phyloP scores from a whole-genome alignment of 2,113 vertebrate species.

The Tyrannus savana region DNA sequence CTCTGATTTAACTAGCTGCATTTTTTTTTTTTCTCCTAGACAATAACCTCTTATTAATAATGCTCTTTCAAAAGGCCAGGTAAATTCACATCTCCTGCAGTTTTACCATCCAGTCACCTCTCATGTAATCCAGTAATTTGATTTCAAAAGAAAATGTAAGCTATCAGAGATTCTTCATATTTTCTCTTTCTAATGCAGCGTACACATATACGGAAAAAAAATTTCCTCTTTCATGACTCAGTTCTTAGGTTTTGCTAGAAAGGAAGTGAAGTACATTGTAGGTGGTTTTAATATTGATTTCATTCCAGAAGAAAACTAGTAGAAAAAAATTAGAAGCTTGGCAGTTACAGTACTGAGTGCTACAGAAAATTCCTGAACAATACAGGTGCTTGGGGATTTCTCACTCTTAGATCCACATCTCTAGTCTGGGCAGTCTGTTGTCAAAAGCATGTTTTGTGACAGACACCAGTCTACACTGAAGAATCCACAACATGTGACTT shows the following conservation, averaged over 20 bases:
- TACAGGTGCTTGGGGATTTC: not conserved
- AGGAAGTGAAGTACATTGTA: not conserved
- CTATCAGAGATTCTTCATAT: not conserved
- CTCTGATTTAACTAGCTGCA: not conserved
- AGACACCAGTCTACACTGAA: not conserved
- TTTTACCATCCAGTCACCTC: not conserved
- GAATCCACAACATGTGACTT: not conserved
- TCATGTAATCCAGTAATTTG: not conserved
- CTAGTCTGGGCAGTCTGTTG: not conserved
- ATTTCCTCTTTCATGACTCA: not conserved
- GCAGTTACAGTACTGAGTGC: not conserved
- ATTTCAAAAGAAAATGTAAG: not conserved
- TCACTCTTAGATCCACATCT: not conserved
- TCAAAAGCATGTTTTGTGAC: not conserved
- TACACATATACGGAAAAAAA: not conserved
- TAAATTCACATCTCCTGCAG: not conserved
- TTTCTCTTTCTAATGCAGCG: not conserved
- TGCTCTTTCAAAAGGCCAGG: not conserved
- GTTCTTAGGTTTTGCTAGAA: not conserved
- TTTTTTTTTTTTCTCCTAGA: not conserved
- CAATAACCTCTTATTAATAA: not conserved
- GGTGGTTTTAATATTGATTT: not conserved
- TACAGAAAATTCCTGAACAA: not conserved
- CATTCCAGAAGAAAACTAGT: not conserved
- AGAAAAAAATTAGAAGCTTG: not conserved